Evolutionary conservation across 2,888 invertebrate genomes (phyloP), one percentile per base, ranked within the genome.

Genomic region (Habroteleia sp.): DNA sequence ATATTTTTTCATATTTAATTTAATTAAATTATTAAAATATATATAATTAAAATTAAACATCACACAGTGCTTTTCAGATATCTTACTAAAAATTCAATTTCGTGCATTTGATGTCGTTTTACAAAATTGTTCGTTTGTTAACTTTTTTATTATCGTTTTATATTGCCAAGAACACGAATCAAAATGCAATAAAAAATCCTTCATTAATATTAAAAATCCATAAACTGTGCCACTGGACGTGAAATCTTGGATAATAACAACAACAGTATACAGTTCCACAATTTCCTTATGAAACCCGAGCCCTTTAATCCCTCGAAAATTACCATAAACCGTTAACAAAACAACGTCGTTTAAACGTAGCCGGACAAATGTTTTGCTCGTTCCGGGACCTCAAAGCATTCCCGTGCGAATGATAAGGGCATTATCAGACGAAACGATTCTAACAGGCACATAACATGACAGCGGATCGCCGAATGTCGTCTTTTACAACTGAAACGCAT

Each of bases 401-500:
- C 44, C 29, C 52, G 44, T 37, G 44, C 48, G 10, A 56, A 56
- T 37, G 48, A 39, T 56, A 66, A 66, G 35, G 16, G 27, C 39
- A 66, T 56, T 46, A 56, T 66, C 58, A 58, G 25, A n/a, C 17
- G 3, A 35, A 52, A 31, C 33, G 29, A 50, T 48, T 50, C 4
- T 58, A 42, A 68, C 37, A 8, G 4, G 14, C 14, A 35, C 39
- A 41, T 48, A 58, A 60, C 20, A 33, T 29, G 58, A 39, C 25
- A 8, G 7, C n/a, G 35, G 16, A 46, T 14, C 23, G 10, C 27
- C 37, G 11, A 56, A 48, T 33, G 33, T 42, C 27, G 31, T 35
- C 25, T 46, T 39, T 52, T 52, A 60, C 33, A 48, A 35, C 44
- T 41, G 14, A 60, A 68, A 69, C 7, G 8, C 58, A 50, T 58